A percentile compares a stretch with the other conserved stretches of the same genome.
Evolutionary conservation across 2,888 invertebrate genomes (phyloP).

Genomic region (Amaurobius ferox): DNA sequence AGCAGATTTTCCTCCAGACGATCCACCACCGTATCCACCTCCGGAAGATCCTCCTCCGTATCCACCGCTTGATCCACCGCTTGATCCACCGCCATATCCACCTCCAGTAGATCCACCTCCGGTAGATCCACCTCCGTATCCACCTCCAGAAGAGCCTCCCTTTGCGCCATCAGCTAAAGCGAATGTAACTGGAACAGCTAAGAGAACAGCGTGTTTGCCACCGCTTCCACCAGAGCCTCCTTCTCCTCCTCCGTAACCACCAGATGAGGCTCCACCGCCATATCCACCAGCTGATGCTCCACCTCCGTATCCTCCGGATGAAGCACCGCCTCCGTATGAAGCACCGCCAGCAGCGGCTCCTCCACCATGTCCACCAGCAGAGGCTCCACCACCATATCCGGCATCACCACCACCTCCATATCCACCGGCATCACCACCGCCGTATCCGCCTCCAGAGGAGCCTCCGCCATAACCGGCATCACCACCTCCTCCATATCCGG

Average conservation of each 20-base stretch:
- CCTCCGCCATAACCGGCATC: conserved; percentile 36
- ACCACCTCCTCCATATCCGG: conserved; percentile 17
- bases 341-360: conserved; percentile 34
- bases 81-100: conserved; percentile 26
- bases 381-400: conserved; percentile 19
- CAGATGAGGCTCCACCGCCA: conserved; percentile 30
- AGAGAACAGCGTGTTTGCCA: conserved; percentile 63
- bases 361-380: conserved; percentile 31
- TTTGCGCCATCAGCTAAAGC: conserved; percentile 58
- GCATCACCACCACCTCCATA: background rate
- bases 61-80: conserved; percentile 17
- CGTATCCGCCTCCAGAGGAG: conserved; percentile 20
- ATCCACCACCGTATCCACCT: conserved; percentile 31
- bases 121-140: conserved; percentile 34
- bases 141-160: conserved; percentile 58
- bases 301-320: conserved; percentile 61
- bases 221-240: conserved; percentile 48
- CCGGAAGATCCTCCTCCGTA: conserved; percentile 23
- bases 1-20: background rate
- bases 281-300: conserved; percentile 26
- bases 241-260: conserved; percentile 15
- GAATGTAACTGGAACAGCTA: conserved; percentile 68
- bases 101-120: conserved; percentile 31
- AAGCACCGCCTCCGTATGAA: conserved; percentile 17
- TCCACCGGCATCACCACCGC: conserved; percentile 47